These are phyloP conservation scores for Microctonus brassicae DNA, from an alignment of 2,888 invertebrate species.

Conservation along the genomic window DNA sequence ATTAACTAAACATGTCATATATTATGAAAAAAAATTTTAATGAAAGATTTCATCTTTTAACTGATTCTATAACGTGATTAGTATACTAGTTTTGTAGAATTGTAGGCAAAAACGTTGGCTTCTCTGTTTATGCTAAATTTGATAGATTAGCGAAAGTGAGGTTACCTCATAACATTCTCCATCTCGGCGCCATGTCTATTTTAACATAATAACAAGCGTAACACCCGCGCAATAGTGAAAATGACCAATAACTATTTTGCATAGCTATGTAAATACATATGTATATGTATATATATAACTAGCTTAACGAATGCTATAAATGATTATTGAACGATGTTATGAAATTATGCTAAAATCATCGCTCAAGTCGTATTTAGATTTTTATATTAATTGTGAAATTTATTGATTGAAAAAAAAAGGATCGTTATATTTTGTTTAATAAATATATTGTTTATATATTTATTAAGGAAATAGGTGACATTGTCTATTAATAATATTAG, in stretches of 20 bases:
- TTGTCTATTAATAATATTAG: background rate
- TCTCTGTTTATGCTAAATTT: slow-evolving; percentile 52
- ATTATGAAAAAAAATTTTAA: background rate
- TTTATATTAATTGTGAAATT: background rate
- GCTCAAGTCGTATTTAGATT: background rate
- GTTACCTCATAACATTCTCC: slow-evolving; percentile 50
- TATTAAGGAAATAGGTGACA: background rate
- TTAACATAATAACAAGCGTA: slow-evolving; percentile 14
- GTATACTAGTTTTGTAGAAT: background rate
- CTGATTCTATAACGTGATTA: background rate
- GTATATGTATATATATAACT: background rate
- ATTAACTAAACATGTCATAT: too few species aligned
- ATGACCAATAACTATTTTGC: slow-evolving; percentile 17
- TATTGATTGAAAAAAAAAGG: background rate
- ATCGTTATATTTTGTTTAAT: background rate
- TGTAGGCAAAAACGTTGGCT: slow-evolving; percentile 23
- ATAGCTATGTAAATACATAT: background rate
- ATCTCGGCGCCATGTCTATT: slow-evolving; percentile 1
- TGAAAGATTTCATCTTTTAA: background rate
- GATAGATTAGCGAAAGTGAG: slow-evolving; percentile 59
- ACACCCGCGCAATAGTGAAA: slow-evolving; percentile 29
- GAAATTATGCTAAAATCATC: background rate
- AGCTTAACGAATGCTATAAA: background rate
- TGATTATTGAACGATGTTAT: background rate
- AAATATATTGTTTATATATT: background rate